phyloP scores from a whole-genome alignment of 2,797 vertebrate species.

The Bufotes viridis region DNA sequence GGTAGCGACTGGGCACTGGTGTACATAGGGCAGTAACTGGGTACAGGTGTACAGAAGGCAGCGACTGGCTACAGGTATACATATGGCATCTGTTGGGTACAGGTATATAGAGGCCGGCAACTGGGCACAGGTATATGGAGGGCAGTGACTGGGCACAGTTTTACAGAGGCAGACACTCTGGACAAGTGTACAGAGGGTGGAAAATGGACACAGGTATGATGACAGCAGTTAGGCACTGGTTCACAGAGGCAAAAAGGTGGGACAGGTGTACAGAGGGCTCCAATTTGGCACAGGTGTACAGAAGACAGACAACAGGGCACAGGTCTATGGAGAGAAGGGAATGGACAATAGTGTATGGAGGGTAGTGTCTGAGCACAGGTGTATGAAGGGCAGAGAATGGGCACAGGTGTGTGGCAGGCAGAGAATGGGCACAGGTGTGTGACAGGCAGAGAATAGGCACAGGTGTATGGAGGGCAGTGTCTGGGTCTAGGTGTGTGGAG shows the following conservation, averaged over 20 bases:
- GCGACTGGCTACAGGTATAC: not conserved
- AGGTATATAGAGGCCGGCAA: not conserved
- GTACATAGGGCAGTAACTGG: too few relatives aligned
- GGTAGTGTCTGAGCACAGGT: not conserved
- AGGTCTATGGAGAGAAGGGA: too few relatives aligned
- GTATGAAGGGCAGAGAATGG: not conserved
- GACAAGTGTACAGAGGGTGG: not conserved
- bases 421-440: too few relatives aligned
- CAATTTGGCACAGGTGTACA: not conserved
- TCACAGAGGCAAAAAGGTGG: too few relatives aligned
- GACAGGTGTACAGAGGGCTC: not conserved
- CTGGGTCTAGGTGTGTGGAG: not conserved
- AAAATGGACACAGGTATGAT: not conserved
- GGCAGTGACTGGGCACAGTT: not conserved
- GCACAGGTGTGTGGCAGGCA: not conserved
- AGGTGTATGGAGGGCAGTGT: not conserved
- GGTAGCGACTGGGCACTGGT: not conserved
- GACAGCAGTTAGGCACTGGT: too few relatives aligned
- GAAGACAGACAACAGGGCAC: not conserved
- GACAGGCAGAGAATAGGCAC: too few relatives aligned
- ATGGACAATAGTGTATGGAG: too few relatives aligned
- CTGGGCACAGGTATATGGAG: not conserved
- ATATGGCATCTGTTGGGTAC: not conserved
- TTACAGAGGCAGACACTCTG: not conserved
- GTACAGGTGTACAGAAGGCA: not conserved